These are phyloP conservation scores for Bubalus kerabau DNA, from an alignment of 2,113 vertebrate species.

Conservation along the genomic window DNA sequence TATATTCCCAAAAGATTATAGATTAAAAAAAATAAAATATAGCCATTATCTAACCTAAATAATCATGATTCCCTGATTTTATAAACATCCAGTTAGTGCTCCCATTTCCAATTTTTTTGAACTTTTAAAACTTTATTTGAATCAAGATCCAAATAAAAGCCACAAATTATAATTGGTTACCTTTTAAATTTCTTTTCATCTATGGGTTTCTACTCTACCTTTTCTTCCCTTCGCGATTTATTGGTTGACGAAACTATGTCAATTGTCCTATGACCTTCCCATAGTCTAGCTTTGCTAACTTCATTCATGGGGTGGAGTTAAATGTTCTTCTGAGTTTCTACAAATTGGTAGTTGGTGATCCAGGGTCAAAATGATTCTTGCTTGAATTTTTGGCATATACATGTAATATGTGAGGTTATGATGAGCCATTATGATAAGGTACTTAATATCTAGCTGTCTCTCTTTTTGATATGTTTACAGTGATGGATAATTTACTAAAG, in stretches of 20 bases:
- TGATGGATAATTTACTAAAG: background rate
- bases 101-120: background rate
- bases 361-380: background rate
- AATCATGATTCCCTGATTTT: background rate
- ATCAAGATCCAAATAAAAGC: background rate
- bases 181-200: slow-evolving; percentile 36
- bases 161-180: background rate
- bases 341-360: background rate
- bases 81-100: background rate
- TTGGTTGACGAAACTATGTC: background rate
- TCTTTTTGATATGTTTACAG: slow-evolving; percentile 9
- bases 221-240: background rate
- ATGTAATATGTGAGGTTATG: background rate
- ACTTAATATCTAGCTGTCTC: background rate
- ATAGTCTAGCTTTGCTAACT: background rate
- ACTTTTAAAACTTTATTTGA: slow-evolving; percentile 21
- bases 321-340: background rate
- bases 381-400: background rate
- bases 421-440: background rate
- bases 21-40: background rate
- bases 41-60: background rate
- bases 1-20: background rate
- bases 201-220: background rate
- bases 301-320: background rate
- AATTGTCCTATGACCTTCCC: background rate